These are phyloP conservation scores for Drosophila pegasa DNA, from an alignment of 2,888 invertebrate genomes.

Conservation along the genomic window DNA sequence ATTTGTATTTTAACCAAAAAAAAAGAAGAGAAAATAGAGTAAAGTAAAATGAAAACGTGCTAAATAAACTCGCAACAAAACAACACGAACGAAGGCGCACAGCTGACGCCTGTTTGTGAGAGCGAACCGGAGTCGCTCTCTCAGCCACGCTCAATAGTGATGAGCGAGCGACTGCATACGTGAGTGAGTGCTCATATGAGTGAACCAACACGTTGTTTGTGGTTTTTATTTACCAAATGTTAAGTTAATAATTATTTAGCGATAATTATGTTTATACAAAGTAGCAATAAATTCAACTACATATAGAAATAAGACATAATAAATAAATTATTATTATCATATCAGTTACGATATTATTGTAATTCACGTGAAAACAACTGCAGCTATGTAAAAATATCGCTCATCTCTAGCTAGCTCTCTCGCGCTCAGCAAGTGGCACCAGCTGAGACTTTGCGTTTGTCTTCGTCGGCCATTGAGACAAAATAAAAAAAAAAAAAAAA, in stretches of 20 bases:
- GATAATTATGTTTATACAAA: background rate
- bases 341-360: background rate
- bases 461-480: slow-evolving; percentile 63
- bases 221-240: background rate
- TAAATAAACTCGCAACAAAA: slow-evolving; percentile 51
- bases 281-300: background rate
- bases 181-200: background rate
- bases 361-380: background rate
- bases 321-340: background rate
- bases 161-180: slow-evolving; percentile 11
- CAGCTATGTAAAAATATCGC: slow-evolving; percentile 1
- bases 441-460: slow-evolving; percentile 42
- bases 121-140: slow-evolving; percentile 31
- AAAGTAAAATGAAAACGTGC: slow-evolving; percentile 47
- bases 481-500: slow-evolving; percentile 53
- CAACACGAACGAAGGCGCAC: slow-evolving; percentile 41
- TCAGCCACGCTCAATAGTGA: slow-evolving; percentile 28
- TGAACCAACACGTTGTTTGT: background rate
- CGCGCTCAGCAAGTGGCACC: slow-evolving; percentile 41
- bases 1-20: slow-evolving; percentile 43
- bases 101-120: slow-evolving; percentile 58
- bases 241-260: background rate
- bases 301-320: no score
- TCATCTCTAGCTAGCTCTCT: slow-evolving; percentile 40
- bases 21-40: background rate